phyloP scores from a whole-genome alignment of 2,113 vertebrate genomes.

The Bubo scandiacus region DNA sequence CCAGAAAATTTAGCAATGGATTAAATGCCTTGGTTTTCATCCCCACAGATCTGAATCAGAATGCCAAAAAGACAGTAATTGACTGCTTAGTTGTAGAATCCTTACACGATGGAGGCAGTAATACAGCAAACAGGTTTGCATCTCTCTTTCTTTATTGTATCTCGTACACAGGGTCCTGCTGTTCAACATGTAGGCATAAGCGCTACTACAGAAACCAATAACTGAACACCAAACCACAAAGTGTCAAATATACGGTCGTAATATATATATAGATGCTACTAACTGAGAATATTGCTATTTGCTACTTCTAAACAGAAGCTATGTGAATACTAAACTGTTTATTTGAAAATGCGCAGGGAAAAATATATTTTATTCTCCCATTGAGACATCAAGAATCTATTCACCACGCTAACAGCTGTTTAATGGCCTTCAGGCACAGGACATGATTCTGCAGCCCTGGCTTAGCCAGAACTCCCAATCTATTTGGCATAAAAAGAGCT shows the following conservation, averaged over 20 bases:
- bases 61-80: neutral
- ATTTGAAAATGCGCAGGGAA: slow-evolving; percentile 4
- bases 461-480: slow-evolving; percentile 12
- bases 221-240: slow-evolving; percentile 57
- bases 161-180: slow-evolving; percentile 2
- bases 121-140: slow-evolving; percentile 10
- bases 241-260: slow-evolving; percentile 27
- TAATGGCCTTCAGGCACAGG: slow-evolving; percentile 45
- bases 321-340: slow-evolving; percentile 47
- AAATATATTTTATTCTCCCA: slow-evolving; percentile 45
- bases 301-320: slow-evolving; percentile 57
- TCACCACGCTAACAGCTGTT: slow-evolving; percentile 52
- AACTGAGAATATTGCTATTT: slow-evolving; percentile 54
- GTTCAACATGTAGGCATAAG: slow-evolving; percentile 23
- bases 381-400: slow-evolving; percentile 52
- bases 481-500: slow-evolving; percentile 5
- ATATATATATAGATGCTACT: slow-evolving; percentile 53
- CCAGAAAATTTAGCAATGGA: neutral
- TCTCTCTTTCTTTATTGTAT: slow-evolving; percentile 32
- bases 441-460: neutral
- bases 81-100: neutral
- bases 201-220: slow-evolving; percentile 48
- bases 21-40: neutral
- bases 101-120: neutral
- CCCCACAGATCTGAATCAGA: neutral